These are phyloP conservation scores for Ceratina japonica DNA, from an alignment of 1,140 invertebrate genomes.

Conservation along the genomic window DNA sequence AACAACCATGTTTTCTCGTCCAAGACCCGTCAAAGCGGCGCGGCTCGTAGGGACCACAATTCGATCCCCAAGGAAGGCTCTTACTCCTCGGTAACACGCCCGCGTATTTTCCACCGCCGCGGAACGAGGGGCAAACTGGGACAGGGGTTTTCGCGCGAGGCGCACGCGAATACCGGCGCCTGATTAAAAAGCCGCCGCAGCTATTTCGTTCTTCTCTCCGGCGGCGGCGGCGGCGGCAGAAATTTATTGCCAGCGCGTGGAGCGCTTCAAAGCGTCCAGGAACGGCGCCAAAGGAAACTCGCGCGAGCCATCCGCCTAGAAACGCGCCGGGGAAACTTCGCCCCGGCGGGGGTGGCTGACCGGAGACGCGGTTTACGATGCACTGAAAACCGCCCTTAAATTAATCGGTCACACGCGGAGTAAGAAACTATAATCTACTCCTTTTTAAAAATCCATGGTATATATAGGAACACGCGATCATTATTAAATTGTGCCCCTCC, in stretches of 20 bases:
- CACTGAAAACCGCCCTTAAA: slow-evolving; percentile 2
- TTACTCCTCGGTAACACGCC: neutral
- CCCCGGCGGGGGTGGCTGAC: neutral
- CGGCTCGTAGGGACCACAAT: neutral
- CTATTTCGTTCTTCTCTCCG: slow-evolving; percentile 10
- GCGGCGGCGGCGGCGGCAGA: neutral
- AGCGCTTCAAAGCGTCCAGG: slow-evolving; percentile 30
- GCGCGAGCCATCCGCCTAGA: neutral
- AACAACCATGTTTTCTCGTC: too few relatives aligned
- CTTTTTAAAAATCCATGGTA: too few relatives aligned
- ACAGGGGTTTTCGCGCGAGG: slow-evolving; percentile 28
- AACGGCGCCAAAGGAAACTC: slow-evolving; percentile 27
- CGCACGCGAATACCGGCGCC: slow-evolving; percentile 5
- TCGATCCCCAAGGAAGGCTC: neutral
- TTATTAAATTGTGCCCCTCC: too few relatives aligned
- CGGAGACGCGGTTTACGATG: slow-evolving; percentile 1
- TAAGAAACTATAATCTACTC: too few relatives aligned
- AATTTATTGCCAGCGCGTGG: slow-evolving; percentile 45
- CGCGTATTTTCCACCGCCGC: slow-evolving; percentile 18
- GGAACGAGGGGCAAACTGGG: slow-evolving; percentile 31
- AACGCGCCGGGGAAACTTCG: slow-evolving; percentile 1
- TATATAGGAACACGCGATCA: too few relatives aligned
- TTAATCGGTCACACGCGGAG: neutral
- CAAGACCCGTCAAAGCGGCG: neutral
- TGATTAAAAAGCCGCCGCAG: slow-evolving; percentile 47